A percentile compares a stretch with the other conserved stretches of the same genome.
These are phyloP conservation scores for Sclerodermus sp. DNA, from an alignment of 2,888 invertebrate species.

Conservation along the genomic window DNA sequence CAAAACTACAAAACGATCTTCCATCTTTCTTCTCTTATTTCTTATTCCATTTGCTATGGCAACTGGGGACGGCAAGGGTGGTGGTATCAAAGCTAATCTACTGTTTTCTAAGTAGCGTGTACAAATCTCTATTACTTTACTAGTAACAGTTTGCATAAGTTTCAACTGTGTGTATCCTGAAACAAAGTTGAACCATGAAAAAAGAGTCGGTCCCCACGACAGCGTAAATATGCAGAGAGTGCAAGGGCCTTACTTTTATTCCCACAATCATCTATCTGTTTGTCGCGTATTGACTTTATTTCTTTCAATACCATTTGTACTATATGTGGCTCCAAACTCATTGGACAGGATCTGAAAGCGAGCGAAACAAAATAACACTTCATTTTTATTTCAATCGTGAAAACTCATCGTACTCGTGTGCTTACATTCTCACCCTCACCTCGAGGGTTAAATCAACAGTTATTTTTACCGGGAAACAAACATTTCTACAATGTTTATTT, in stretches of 20 bases:
- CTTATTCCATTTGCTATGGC: constrained; percentile 73
- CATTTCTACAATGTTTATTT: neutral
- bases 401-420: too few relatives aligned
- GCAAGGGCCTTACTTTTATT: constrained; percentile 68
- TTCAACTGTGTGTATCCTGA: constrained; percentile 73
- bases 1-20: constrained; percentile 84
- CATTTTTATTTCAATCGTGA: too few relatives aligned
- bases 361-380: too few relatives aligned
- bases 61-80: constrained; percentile 59
- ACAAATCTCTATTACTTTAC: constrained; percentile 73
- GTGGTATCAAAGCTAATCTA: constrained; percentile 66
- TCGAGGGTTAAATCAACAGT: too few relatives aligned
- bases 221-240: too few relatives aligned
- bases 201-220: too few relatives aligned
- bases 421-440: too few relatives aligned
- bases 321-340: constrained; percentile 68
- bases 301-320: constrained; percentile 71
- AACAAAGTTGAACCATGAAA: constrained; percentile 40
- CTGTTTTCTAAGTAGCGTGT: constrained; percentile 71
- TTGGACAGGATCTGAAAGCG: constrained; percentile 70
- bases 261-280: constrained; percentile 68
- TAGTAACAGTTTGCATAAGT: constrained; percentile 74
- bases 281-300: constrained; percentile 66
- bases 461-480: too few relatives aligned
- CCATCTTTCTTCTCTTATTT: constrained; percentile 87